phyloP scores from a whole-genome alignment of 2,888 invertebrate genomes.

The Argyresthia goedartella region DNA sequence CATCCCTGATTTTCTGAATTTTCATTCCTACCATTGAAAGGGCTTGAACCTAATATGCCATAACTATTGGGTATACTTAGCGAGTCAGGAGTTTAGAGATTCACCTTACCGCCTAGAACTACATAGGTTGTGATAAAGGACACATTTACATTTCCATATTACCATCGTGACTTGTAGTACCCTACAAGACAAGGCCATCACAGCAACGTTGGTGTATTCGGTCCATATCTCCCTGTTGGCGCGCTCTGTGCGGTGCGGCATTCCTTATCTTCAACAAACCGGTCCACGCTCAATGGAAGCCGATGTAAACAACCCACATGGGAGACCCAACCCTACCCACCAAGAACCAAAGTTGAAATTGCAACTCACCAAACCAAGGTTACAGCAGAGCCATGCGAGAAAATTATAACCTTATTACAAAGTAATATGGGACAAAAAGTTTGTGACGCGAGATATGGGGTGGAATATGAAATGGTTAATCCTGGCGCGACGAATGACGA shows the following conservation, averaged over 20 bases:
- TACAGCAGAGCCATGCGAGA: constrained; percentile 14
- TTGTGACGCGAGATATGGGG: constrained; percentile 24
- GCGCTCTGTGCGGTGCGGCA: constrained; percentile 34
- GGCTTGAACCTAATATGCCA: no score
- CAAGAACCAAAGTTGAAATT: constrained; percentile 19
- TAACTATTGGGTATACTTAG: no score
- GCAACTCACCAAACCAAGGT: neutral
- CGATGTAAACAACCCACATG: constrained; percentile 25
- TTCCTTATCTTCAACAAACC: constrained; percentile 48
- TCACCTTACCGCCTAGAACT: no score
- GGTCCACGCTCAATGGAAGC: constrained; percentile 58
- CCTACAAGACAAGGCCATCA: no score
- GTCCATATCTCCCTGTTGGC: neutral
- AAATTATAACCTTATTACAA: constrained; percentile 56
- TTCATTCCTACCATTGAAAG: no score
- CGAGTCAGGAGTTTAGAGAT: no score
- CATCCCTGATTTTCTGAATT: no score
- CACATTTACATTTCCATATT: no score
- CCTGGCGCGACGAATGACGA: constrained; percentile 27
- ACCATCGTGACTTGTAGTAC: no score
- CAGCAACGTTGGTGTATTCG: neutral
- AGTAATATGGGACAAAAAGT: constrained; percentile 50
- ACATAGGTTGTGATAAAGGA: no score
- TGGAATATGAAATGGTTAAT: constrained; percentile 37
- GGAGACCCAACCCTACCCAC: constrained; percentile 5